Conservation (phyloP, 1,140 invertebrate genomes). For the Drosophila pseudoananassae region DNA sequence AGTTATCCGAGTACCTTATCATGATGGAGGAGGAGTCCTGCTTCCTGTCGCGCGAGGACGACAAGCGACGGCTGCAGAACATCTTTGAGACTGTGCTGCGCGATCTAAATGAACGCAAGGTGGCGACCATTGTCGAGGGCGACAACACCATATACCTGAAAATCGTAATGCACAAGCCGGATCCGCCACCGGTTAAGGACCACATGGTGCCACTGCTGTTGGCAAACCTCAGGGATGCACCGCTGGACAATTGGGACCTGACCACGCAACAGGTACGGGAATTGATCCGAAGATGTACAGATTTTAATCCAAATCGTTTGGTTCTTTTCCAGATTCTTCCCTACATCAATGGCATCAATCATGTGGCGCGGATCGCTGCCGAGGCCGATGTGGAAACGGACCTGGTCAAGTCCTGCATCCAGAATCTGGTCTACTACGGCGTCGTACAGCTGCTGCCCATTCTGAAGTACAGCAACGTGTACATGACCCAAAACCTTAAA, state of each 20-base stretch:
- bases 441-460: constrained; percentile 92
- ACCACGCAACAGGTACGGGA: constrained; percentile 92
- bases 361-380: constrained; percentile 92
- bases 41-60: constrained; percentile 89
- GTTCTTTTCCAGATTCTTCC: constrained; percentile 88
- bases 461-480: constrained; percentile 97
- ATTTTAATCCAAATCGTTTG: neutral
- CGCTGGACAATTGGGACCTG: constrained; percentile 92
- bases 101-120: constrained; percentile 92
- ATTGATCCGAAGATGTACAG: neutral
- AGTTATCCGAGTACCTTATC: constrained; percentile 95
- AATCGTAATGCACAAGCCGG: constrained; percentile 90
- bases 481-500: constrained; percentile 93
- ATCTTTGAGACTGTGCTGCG: constrained; percentile 91
- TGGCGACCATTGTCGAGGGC: constrained; percentile 91
- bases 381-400: constrained; percentile 96
- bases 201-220: constrained; percentile 95
- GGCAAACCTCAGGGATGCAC: constrained; percentile 68
- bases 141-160: constrained; percentile 92
- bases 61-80: constrained; percentile 88
- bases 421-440: constrained; percentile 94
- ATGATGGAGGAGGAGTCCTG: constrained; percentile 92
- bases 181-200: constrained; percentile 93
- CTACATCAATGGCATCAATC: constrained; percentile 96
- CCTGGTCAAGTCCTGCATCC: constrained; percentile 96